phyloP scores from a whole-genome alignment of 1,140 invertebrate species.

The Leptonema lineaticorne region DNA sequence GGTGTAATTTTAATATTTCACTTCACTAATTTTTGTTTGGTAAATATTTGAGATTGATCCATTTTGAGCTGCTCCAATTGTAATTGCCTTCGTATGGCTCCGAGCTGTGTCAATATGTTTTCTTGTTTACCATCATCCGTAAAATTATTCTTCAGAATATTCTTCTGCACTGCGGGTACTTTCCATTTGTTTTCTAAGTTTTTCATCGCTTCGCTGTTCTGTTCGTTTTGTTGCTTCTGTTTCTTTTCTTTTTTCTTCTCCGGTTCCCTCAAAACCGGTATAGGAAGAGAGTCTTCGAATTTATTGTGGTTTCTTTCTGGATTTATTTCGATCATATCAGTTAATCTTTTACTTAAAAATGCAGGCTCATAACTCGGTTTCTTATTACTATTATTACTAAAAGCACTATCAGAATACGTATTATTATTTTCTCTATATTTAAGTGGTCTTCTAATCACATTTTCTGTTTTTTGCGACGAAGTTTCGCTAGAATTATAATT shows the following conservation, averaged over 20 bases:
- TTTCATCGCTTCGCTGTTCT: constrained; percentile 52
- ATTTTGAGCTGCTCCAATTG: constrained; percentile 60
- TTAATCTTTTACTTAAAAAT: constrained; percentile 40
- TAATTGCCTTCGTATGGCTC: constrained; percentile 59
- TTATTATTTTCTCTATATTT: not conserved
- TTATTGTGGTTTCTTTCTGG: constrained; percentile 30
- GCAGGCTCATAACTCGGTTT: constrained; percentile 39
- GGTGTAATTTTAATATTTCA: not conserved
- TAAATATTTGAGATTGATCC: constrained; percentile 45
- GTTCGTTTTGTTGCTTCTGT: constrained; percentile 16
- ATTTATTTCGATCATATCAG: constrained; percentile 38
- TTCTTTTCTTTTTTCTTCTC: constrained; percentile 42
- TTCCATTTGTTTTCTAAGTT: constrained; percentile 57
- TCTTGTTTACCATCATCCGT: constrained; percentile 53
- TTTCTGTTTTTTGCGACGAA: constrained; percentile 20
- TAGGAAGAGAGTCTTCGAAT: constrained; percentile 52
- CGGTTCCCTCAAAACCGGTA: constrained; percentile 58
- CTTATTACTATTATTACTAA: constrained; percentile 36
- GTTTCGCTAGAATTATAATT: constrained; percentile 28
- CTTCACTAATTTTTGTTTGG: constrained; percentile 30
- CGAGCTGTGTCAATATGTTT: constrained; percentile 59
- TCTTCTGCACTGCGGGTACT: constrained; percentile 58
- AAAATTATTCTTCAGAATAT: constrained; percentile 54
- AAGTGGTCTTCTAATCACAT: not conserved
- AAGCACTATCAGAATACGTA: constrained; percentile 1